Conservation (phyloP, 2,888 invertebrate genomes). For the Poecilus cupreus region DNA sequence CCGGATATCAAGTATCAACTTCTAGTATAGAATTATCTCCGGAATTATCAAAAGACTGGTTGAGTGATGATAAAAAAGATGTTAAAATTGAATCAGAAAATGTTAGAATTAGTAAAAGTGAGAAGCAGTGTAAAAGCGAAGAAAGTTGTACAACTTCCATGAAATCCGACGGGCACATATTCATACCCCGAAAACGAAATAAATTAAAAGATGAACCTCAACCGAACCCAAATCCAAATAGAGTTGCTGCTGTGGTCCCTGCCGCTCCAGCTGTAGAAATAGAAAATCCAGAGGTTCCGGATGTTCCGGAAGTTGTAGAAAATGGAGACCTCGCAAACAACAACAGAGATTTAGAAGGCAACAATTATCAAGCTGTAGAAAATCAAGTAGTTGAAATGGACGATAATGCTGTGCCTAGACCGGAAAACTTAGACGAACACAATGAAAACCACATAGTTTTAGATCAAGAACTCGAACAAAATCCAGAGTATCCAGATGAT, state of each 20-base stretch:
- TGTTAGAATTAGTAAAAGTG: constrained; percentile 4
- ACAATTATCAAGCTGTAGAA: constrained; percentile 70
- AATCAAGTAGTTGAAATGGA: constrained; percentile 64
- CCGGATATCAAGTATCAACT: constrained; percentile 68
- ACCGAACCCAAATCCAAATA: neutral
- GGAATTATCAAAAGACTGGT: constrained; percentile 52
- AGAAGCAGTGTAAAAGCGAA: constrained; percentile 11
- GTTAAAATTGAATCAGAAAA: neutral
- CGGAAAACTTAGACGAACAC: constrained; percentile 55
- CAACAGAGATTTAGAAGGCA: constrained; percentile 74
- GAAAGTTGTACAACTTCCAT: constrained; percentile 59
- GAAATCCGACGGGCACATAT: constrained; percentile 62
- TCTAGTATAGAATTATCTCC: constrained; percentile 65
- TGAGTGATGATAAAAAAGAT: constrained; percentile 44
- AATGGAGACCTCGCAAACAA: constrained; percentile 76
- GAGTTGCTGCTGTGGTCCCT: neutral
- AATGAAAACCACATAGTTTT: constrained; percentile 56
- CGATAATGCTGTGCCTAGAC: constrained; percentile 62
- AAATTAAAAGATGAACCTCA: constrained; percentile 24
- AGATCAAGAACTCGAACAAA: constrained; percentile 51
- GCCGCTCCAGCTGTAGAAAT: constrained; percentile 22
- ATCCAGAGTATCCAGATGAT: constrained; percentile 28
- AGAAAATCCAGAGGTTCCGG: constrained; percentile 62
- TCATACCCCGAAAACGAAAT: neutral
- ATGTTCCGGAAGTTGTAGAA: constrained; percentile 70